phyloP scores from a whole-genome alignment of 2,888 invertebrate species.

The Cheilosia vulpina region DNA sequence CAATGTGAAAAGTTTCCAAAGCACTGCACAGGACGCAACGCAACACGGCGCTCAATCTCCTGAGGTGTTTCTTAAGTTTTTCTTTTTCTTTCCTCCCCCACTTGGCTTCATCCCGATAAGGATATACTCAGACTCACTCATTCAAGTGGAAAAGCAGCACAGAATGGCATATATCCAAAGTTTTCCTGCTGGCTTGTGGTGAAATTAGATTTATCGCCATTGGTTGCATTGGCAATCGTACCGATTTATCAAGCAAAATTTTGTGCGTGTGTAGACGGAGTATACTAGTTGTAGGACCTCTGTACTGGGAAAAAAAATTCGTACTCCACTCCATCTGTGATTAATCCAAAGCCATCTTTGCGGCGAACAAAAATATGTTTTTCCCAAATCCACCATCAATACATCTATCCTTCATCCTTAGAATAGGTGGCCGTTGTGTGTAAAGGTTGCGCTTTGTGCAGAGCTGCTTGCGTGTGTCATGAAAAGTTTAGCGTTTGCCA shows the following conservation, averaged over 20 bases:
- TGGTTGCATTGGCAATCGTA: conserved; percentile 82
- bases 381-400: conserved; percentile 11
- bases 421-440: background rate
- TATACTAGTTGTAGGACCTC: no score
- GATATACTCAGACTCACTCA: conserved; percentile 25
- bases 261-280: conserved; percentile 45
- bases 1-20: conserved; percentile 38
- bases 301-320: conserved; percentile 43
- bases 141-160: conserved; percentile 40
- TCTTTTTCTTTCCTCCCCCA: background rate
- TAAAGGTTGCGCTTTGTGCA: conserved; percentile 27
- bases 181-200: conserved; percentile 8
- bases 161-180: conserved; percentile 17
- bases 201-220: conserved; percentile 81
- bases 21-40: conserved; percentile 24
- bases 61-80: conserved; percentile 2
- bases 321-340: conserved; percentile 27
- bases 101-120: conserved; percentile 24
- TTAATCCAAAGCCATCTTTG: conserved; percentile 49
- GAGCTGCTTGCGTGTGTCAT: conserved; percentile 53
- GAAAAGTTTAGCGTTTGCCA: conserved; percentile 37
- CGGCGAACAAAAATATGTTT: conserved; percentile 27
- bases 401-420: conserved; percentile 16
- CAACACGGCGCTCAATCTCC: conserved; percentile 25
- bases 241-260: conserved; percentile 82